These are phyloP conservation scores for Crotophaga sulcirostris DNA, from an alignment of 2,113 vertebrate genomes.

Conservation along the genomic window DNA sequence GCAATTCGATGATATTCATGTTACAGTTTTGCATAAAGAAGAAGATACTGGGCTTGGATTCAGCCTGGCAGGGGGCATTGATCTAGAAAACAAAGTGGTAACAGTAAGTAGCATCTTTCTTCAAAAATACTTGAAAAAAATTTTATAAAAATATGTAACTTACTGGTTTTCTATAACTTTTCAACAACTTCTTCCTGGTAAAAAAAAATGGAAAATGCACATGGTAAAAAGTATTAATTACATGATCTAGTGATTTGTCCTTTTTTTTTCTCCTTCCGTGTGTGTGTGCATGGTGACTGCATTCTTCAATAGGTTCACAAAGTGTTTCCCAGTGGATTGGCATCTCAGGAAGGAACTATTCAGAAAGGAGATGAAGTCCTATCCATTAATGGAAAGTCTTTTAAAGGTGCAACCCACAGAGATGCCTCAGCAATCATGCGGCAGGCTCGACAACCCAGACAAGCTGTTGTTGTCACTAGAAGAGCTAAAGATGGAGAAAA, in stretches of 20 bases:
- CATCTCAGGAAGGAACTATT: constrained; percentile 91
- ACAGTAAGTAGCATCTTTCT: constrained; percentile 79
- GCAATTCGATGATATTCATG: constrained; percentile 90
- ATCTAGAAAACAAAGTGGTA: constrained; percentile 87
- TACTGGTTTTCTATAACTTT: not conserved
- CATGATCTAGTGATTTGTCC: not conserved
- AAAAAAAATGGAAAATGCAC: not conserved
- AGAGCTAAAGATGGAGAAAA: constrained; percentile 67
- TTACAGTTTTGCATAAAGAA: constrained; percentile 92
- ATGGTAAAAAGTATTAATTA: not conserved
- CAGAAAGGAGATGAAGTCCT: constrained; percentile 91
- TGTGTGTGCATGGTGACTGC: not conserved
- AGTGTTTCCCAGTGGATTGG: constrained; percentile 88
- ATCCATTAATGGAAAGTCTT: constrained; percentile 92
- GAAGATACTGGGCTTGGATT: constrained; percentile 91
- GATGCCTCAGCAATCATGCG: constrained; percentile 85
- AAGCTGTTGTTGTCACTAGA: constrained; percentile 88
- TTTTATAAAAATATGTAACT: not conserved
- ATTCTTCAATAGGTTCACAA: constrained; percentile 84
- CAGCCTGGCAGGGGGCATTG: constrained; percentile 90
- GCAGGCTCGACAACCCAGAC: constrained; percentile 81
- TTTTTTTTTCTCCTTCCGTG: not conserved
- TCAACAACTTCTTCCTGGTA: not conserved
- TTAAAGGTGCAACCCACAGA: constrained; percentile 82
- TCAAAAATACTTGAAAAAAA: not conserved